phyloP scores from a whole-genome alignment of 37 sponge, comb jelly and placozoan species.

The Theonella swinhoei region DNA sequence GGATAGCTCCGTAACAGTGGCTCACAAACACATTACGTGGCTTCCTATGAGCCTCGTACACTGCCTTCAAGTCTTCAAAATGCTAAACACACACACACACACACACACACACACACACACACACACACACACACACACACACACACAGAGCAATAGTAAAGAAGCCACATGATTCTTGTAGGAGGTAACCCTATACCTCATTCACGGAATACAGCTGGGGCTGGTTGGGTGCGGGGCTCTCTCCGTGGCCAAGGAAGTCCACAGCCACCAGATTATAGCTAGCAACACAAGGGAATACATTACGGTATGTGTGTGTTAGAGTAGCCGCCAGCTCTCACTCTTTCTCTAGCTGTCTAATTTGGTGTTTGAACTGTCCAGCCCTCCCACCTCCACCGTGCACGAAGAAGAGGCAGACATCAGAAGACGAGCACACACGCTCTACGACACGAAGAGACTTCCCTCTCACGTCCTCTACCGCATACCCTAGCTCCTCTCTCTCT shows the following conservation, averaged over 20 bases:
- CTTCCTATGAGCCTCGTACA: conserved; percentile 51
- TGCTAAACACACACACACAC: conserved; percentile 45
- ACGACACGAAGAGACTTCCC: conserved; percentile 47
- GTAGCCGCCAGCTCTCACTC: conserved; percentile 19
- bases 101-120: neutral
- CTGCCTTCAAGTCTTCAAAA: conserved; percentile 36
- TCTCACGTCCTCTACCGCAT: conserved; percentile 29
- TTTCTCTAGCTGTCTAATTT: conserved; percentile 21
- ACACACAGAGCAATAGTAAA: neutral
- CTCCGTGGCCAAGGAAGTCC: conserved; percentile 82
- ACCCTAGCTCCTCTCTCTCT: conserved; percentile 60
- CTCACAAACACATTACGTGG: conserved; percentile 38
- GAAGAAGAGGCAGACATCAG: conserved; percentile 53
- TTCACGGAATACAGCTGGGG: conserved; percentile 58
- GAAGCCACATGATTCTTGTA: neutral
- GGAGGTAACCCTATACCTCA: conserved; percentile 22
- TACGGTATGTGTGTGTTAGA: too few relatives aligned
- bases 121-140: too few relatives aligned
- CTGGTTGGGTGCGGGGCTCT: conserved; percentile 47
- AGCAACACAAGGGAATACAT: too few relatives aligned
- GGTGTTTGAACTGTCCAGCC: conserved; percentile 78
- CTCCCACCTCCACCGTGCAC: conserved; percentile 79
- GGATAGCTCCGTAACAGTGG: conserved; percentile 78
- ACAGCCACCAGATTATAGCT: conserved; percentile 52
- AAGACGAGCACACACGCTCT: neutral